These are phyloP conservation scores for Lepidochrysops patricia DNA, from an alignment of 2,888 invertebrate species.

Conservation along the genomic window DNA sequence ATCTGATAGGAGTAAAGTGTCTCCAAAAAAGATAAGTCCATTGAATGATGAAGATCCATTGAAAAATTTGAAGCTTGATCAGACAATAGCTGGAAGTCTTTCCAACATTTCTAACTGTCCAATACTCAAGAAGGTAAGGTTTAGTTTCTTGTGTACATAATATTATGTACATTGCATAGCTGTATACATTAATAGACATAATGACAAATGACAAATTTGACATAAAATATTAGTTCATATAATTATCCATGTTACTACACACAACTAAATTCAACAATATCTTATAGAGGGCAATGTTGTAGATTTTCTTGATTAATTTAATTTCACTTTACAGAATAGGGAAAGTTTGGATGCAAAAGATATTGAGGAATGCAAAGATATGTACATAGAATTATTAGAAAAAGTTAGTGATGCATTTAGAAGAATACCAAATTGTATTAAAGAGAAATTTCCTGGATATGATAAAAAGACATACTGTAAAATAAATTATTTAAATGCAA, in stretches of 20 bases:
- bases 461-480: constrained; percentile 70
- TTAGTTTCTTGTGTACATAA: too few species aligned
- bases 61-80: constrained; percentile 26
- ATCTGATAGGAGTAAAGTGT: constrained; percentile 16
- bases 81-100: constrained; percentile 23
- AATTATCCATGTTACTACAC: too few species aligned
- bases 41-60: constrained; percentile 29
- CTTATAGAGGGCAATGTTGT: too few species aligned
- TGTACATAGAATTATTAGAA: constrained; percentile 77
- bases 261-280: too few species aligned
- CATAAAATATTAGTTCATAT: too few species aligned
- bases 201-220: too few species aligned
- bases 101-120: constrained; percentile 24
- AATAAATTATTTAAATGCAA: constrained; percentile 73
- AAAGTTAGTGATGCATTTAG: constrained; percentile 77
- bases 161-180: too few species aligned
- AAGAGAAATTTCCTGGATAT: constrained; percentile 76
- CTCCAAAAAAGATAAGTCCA: constrained; percentile 26
- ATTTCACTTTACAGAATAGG: constrained; percentile 16
- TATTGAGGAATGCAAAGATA: constrained; percentile 54
- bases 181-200: too few species aligned
- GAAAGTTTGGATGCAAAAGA: constrained; percentile 26
- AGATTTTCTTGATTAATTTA: background rate
- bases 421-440: constrained; percentile 76
- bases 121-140: constrained; percentile 11